A percentile compares a stretch with the other conserved stretches of the same genome.
phyloP scores from a whole-genome alignment of 2,888 invertebrate species.

The Dynastes hyllus region DNA sequence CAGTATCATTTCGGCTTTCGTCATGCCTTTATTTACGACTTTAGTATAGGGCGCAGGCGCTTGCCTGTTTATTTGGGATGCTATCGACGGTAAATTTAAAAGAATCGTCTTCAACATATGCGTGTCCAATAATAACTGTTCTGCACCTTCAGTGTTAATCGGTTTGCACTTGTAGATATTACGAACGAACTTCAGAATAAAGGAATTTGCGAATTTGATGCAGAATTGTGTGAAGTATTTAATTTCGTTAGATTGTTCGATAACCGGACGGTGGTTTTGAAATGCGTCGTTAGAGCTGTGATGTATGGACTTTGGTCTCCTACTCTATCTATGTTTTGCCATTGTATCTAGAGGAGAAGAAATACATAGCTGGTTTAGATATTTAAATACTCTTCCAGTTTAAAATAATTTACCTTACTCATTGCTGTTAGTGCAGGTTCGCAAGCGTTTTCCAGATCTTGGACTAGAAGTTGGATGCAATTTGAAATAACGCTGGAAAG shows the following conservation, averaged over 20 bases:
- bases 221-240: slow-evolving; percentile 99
- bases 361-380: slow-evolving; percentile 29
- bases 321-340: slow-evolving; percentile 94
- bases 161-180: slow-evolving; percentile 94
- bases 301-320: slow-evolving; percentile 98
- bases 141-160: slow-evolving; percentile 92
- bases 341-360: slow-evolving; percentile 79
- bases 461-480: slow-evolving; percentile 93
- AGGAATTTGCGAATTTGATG: slow-evolving; percentile 94
- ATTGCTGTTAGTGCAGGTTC: slow-evolving; percentile 94
- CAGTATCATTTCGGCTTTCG: slow-evolving; percentile 98
- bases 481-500: slow-evolving; percentile 81
- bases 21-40: slow-evolving; percentile 88
- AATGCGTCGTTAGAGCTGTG: slow-evolving; percentile 88
- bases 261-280: slow-evolving; percentile 91
- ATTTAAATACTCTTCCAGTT: neutral
- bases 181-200: slow-evolving; percentile 95
- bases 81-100: slow-evolving; percentile 94
- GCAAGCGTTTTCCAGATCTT: slow-evolving; percentile 95
- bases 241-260: slow-evolving; percentile 92
- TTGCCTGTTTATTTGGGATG: slow-evolving; percentile 89
- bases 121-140: slow-evolving; percentile 94
- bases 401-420: slow-evolving; percentile 80
- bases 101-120: slow-evolving; percentile 95
- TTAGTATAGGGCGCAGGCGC: slow-evolving; percentile 92